Base-by-base conservation (phyloP, 2,888 invertebrate species). In the Prosopocoilus inquinatus region DNA sequence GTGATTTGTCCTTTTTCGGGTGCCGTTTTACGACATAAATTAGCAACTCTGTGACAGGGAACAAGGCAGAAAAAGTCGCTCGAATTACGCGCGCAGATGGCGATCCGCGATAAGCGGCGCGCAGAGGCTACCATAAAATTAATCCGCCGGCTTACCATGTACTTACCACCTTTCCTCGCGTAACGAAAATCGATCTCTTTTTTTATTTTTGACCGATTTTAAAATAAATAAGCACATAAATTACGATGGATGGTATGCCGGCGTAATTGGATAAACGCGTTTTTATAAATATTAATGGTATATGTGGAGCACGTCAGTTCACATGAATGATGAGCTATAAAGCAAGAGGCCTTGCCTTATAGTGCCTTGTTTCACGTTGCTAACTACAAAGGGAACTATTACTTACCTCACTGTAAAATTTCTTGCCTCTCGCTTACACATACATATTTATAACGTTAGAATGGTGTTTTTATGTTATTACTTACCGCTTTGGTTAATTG, bases 251-350 rank as follows among this genome's bases (percentile, higher is more conserved):
- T 41, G 41, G 41, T 41, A 41, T 16, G 41, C 38, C 38, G 38
- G 38, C 41, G 41, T 58, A 60, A 58, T 60, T 58, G 60, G 58
- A 58, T 60, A 60, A 58, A 55, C 48, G 55, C 53, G 58, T 45
- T 58, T 58, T 55, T 47, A 60, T 60, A 60, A 57, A 60, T 60
- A 60, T 60, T 60, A 55, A 60, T 60, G 57, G 45, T 39, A 55
- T 56, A 50, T 50, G 52, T 55, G 52, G 53, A 53, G 55, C 56
- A 59, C 56, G 59, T 59, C 58, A 53, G 51, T 48, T 55, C 50
- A 58, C 55, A 55, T 57, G 55, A 60, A 51, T 50, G 55, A 55
- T 57, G 53, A 39, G 49, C 45, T 47, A 47, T 46, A 51, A 55
- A 55, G 53, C 51, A 47, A n/a, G n/a, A n/a, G 5, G 53, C 47